Evolutionary conservation across 2,113 vertebrate species (phyloP), one percentile per base, ranked within the genome.

Genomic region (Oncorhynchus keta): DNA sequence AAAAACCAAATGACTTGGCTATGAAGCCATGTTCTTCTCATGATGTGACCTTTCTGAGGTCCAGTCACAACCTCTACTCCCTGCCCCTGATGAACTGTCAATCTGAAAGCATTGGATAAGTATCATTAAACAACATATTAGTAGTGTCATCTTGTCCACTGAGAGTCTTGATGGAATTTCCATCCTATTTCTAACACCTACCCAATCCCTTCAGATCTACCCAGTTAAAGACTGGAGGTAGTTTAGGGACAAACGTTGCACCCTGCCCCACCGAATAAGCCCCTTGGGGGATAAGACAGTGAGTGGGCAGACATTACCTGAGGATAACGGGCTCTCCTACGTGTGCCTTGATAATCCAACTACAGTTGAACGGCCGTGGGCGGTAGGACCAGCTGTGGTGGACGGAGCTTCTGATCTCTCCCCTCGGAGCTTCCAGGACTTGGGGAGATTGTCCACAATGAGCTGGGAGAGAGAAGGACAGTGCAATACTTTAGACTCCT

Each of bases 331-430:
- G 88, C n/a, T 93, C 84, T 1, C 76, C 88, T 24, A 89, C 80
- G 0, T n/a, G 26, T 28, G 93, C 91, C 18, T 78, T 76, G 71
- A 95, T 93, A 74, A 90, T 1, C 94, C 94, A 95, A 81, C 74
- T 88, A 80, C 92, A 93, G 84, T 94, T 92, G 3, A 83, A 75
- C 8, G 83, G 55, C 26, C 84, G 84, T 64, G 83, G 55, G 28
- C 84, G 85, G 65, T 88, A 88, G 12, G 90, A 87, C 87, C 89
- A 93, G 76, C 85, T 89, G 85, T 85, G 79, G 73, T 90, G 89
- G 3, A 85, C 75, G 16, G 92, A 91, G 75, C 90, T 91, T 62
- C 75, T 72, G 65, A 95, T 93, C 77, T 93, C 89, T 73, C 93
- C 94, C 64, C 86, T 87, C 70, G 87, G 75, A n/a, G 51, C 76